Base-by-base conservation (phyloP, 2,113 vertebrate genomes). In the Chaetorhynchus papuensis region DNA sequence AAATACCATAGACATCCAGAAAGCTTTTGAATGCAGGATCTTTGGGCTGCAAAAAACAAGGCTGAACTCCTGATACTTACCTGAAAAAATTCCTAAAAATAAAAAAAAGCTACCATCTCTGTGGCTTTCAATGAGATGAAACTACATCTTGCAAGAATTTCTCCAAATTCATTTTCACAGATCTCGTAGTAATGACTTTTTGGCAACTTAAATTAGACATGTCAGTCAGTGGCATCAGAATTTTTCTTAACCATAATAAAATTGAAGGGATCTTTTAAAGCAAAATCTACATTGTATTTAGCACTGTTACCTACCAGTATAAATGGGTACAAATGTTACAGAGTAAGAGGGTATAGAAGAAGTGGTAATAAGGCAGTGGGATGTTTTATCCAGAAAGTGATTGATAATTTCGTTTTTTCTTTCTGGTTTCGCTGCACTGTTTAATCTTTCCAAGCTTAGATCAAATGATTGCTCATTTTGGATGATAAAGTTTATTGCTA, bases 141-240 rank as follows among this genome's bases (percentile, higher is more conserved):
- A 83, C 49, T 76, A 76, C 0, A 0, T 89, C 74, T 79, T 82
- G 19, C 76, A 96, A 94, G 68, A 60, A 4, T 90, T 93, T 96
- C 76, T 93, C 47, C 69, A 91, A 95, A 95, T 83, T 89, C n/a
- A 81, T 97, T 96, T 85, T 87, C 82, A 95, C 53, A 53, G 66
- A 94, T 90, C 44, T 82, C 70, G 92, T 71, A 91, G 76, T 91
- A 92, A 92, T 89, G 89, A 95, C 92, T 97, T 89, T 87, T 71
- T 91, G 94, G 95, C 92, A 91, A 70, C 31, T 94, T 94, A 74
- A 93, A 97, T 96, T 90, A 96, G 89, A 96, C 74, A 91, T 78
- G 39, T 42, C 61, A 52, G 60, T 89, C 69, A 94, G 75, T 53
- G 52, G 52, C 95, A 93, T 82, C 6, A 17, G 85, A 52, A 61